These are phyloP conservation scores for Macaria notata DNA, from an alignment of 2,888 invertebrate species.

Conservation along the genomic window DNA sequence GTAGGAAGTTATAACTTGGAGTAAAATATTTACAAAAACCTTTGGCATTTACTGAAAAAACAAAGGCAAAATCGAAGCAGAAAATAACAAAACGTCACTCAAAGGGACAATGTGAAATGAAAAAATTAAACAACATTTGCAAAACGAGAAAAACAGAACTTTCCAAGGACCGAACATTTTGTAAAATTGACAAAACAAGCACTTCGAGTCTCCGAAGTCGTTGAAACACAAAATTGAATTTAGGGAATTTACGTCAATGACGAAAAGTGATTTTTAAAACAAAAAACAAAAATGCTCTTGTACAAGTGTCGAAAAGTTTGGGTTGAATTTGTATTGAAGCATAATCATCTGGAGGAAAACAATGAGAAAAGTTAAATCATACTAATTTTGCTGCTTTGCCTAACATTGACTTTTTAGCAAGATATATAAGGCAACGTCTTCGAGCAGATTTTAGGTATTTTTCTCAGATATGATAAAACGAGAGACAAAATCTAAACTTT, in stretches of 20 bases:
- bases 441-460: no score
- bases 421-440: no score
- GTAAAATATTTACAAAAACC: no score
- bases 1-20: no score
- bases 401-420: no score
- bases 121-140: conserved; percentile 21
- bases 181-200: conserved; percentile 23
- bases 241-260: conserved; percentile 20
- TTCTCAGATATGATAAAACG: no score
- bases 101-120: conserved; percentile 20
- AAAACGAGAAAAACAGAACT: conserved; percentile 17
- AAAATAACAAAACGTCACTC: conserved; percentile 6
- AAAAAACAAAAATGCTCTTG: conserved; percentile 7
- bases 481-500: no score
- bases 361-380: no score
- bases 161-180: conserved; percentile 7
- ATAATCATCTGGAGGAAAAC: no score
- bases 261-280: conserved; percentile 21
- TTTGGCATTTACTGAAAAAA: not conserved
- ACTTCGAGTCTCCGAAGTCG: conserved; percentile 10
- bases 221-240: conserved; percentile 24
- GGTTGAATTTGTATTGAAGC: conserved; percentile 1
- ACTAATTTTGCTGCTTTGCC: no score
- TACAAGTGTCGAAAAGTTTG: conserved; percentile 12
- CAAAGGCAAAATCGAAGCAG: conserved; percentile 3